These are phyloP conservation scores for Chalcis sispes DNA, from an alignment of 2,888 invertebrate species.

Conservation along the genomic window DNA sequence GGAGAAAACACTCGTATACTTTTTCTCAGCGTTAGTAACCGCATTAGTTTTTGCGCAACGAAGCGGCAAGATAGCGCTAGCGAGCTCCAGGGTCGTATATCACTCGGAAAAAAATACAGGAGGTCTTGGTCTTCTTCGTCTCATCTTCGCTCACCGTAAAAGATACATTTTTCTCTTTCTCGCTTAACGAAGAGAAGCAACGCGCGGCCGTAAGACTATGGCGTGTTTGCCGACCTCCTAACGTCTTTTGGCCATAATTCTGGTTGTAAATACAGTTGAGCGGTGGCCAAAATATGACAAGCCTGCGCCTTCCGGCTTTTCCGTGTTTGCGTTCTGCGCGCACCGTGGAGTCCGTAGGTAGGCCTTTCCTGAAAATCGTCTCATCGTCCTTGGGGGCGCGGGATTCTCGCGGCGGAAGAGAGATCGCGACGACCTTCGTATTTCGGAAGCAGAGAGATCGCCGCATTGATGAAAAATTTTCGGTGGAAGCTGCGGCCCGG, in stretches of 20 bases:
- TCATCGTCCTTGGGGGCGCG: slow-evolving; percentile 29
- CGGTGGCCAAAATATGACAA: slow-evolving; percentile 74
- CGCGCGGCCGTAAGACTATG: slow-evolving; percentile 56
- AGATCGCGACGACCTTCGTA: slow-evolving; percentile 40
- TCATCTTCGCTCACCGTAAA: neutral
- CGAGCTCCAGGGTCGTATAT: slow-evolving; percentile 59
- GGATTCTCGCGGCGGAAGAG: neutral
- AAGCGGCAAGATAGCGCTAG: slow-evolving; percentile 32
- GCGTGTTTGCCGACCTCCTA: slow-evolving; percentile 70
- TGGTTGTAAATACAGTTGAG: slow-evolving; percentile 72
- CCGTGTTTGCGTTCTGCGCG: slow-evolving; percentile 33
- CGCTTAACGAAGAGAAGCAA: slow-evolving; percentile 2
- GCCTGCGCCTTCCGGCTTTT: slow-evolving; percentile 56
- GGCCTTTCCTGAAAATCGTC: slow-evolving; percentile 33
- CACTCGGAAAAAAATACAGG: slow-evolving; percentile 36
- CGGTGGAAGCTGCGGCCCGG: slow-evolving; percentile 14
- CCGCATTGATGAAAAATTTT: slow-evolving; percentile 14
- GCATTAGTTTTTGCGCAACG: slow-evolving; percentile 59
- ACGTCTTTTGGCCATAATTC: slow-evolving; percentile 73
- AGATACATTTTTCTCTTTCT: slow-evolving; percentile 20
- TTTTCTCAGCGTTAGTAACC: slow-evolving; percentile 5
- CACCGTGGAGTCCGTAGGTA: slow-evolving; percentile 37
- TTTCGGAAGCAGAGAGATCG: slow-evolving; percentile 27
- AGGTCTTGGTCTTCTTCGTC: neutral
- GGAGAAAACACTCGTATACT: neutral